Conservation (phyloP, 1,140 invertebrate genomes). For the Trialeurodes vaporariorum region DNA sequence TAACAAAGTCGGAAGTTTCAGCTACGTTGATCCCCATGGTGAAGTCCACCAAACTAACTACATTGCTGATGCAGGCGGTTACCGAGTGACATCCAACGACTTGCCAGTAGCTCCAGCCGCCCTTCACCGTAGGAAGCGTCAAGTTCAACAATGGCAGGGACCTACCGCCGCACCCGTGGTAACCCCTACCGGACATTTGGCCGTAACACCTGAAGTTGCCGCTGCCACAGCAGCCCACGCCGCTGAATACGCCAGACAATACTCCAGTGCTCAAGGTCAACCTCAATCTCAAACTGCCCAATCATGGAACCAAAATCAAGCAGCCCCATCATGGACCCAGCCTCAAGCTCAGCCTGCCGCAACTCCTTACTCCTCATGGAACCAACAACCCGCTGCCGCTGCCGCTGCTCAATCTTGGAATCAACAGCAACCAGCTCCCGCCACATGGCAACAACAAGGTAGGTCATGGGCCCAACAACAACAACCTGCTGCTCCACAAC, state of each 20-base stretch:
- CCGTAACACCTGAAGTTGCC: conserved; percentile 27
- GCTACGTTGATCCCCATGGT: conserved; percentile 40
- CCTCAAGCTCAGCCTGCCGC: background rate
- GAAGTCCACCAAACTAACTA: conserved; percentile 32
- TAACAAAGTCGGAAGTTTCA: conserved; percentile 42
- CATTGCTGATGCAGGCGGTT: conserved; percentile 36
- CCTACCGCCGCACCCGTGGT: conserved; percentile 15
- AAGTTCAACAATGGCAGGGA: conserved; percentile 28
- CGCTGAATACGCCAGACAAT: conserved; percentile 15
- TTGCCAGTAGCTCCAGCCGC: conserved; percentile 30
- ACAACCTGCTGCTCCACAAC: conserved; percentile 15
- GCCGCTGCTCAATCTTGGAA: background rate
- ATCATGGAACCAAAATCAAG: conserved; percentile 29
- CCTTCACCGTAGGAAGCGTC: background rate
- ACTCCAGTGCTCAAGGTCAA: background rate
- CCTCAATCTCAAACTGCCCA: background rate
- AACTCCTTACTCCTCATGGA: background rate
- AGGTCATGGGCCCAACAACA: too few species aligned
- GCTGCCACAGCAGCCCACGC: conserved; percentile 26
- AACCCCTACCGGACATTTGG: conserved; percentile 4
- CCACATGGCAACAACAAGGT: too few species aligned
- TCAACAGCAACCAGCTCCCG: too few species aligned
- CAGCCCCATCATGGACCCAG: conserved; percentile 32
- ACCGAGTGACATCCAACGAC: conserved; percentile 38
- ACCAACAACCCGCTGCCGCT: background rate